Evolutionary conservation across 37 sponge, comb jelly and placozoan species (phyloP).

Genomic region (Chondrosia reniformis): DNA sequence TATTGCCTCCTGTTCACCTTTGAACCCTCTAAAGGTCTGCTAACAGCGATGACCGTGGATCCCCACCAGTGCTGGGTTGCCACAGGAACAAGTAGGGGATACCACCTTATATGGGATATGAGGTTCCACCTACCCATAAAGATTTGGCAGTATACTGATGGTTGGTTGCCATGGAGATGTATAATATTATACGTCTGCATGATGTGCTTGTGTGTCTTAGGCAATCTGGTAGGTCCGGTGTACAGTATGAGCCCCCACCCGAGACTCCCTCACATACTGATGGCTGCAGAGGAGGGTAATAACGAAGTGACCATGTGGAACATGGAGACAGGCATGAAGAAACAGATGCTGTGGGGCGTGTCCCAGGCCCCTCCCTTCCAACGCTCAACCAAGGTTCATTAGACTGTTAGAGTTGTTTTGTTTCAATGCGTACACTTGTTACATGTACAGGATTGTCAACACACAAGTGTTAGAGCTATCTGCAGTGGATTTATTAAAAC

Average conservation of each 20-base stretch:
- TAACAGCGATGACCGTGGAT: conserved; percentile 68
- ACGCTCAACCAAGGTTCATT: background rate
- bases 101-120: conserved; percentile 93
- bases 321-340: conserved; percentile 75
- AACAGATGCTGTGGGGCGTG: conserved; percentile 74
- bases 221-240: conserved; percentile 38
- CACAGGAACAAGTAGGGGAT: conserved; percentile 78
- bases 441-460: background rate
- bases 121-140: conserved; percentile 89
- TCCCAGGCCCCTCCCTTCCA: conserved; percentile 20
- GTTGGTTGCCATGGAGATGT: background rate
- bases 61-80: conserved; percentile 80
- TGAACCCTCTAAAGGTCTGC: too few relatives aligned
- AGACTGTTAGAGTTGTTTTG: background rate
- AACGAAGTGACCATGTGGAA: conserved; percentile 85
- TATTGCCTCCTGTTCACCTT: too few relatives aligned
- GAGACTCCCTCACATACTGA: conserved; percentile 45
- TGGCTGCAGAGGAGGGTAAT: conserved; percentile 69
- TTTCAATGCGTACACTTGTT: background rate
- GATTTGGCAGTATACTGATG: conserved; percentile 62
- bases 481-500: conserved; percentile 44
- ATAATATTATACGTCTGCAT: background rate
- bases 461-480: conserved; percentile 42
- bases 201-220: conserved; percentile 12
- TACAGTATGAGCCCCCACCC: conserved; percentile 73